Evolutionary conservation across 2,797 vertebrate species (phyloP), one percentile per base, ranked within the genome.

Genomic region (Tenualosa thibaudeaui): DNA sequence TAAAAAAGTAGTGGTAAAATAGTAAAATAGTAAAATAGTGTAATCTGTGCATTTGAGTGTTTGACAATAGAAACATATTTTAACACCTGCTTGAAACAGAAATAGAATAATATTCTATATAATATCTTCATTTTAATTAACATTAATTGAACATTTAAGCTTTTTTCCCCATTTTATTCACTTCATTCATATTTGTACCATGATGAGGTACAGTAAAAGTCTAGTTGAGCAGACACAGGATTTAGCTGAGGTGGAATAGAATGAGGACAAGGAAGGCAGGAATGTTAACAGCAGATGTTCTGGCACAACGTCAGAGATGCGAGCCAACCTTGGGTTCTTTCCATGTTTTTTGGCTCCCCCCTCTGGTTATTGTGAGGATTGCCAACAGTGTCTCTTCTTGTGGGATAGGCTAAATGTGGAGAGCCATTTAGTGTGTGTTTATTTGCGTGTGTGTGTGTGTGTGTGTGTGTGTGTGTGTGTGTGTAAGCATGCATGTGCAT

Each of bases 281-380:
- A 78, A 78, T 43, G 71, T 43, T 78, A 46, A 71, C 71, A 78
- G 71, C 71, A 78, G 71, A 78, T 78, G 71, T 78, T 78, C 71
- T 78, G 71, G 71, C 71, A 46, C 40, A 22, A 8, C 46, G 71
- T 78, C 71, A 46, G 71, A 19, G 40, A 78, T 19, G 40, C 3
- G 17, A 78, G 71, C 40, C 71, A 22, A 78, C 10, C 40, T 15
- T 75, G 68, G 68, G 13, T 3, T 15, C 51, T 53, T 3, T 13
- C 51, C 10, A 9, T 53, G 2, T 53, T 15, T 19, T 78, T 31
- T 78, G 71, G 19, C 71, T 78, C 71, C 71, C 71, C 43, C 71
- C 5, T 46, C 17, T 78, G 71, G 71, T 15, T 9, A 4, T 78
- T 43, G 71, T 6, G 5, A 19, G 3, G 71, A 78, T 46, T 22